A percentile compares a stretch with the other conserved stretches of the same genome.
Conservation (phyloP, 2,797 vertebrate species). For the Pristis pectinata region DNA sequence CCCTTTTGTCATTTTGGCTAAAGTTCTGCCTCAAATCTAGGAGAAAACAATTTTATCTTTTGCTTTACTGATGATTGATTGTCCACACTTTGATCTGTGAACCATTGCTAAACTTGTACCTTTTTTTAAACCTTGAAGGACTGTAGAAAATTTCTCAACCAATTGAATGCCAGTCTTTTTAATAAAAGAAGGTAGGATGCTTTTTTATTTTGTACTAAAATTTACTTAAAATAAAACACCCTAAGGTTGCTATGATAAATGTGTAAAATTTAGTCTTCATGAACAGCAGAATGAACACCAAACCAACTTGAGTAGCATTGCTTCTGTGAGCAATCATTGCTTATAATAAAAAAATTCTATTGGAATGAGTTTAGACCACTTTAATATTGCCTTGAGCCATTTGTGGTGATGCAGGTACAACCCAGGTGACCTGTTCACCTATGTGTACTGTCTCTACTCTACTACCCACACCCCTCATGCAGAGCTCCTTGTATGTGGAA, state of each 20-base stretch:
- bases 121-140: constrained; percentile 62
- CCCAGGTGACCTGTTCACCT: not conserved
- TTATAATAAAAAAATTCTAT: not conserved
- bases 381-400: not conserved
- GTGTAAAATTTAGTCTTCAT: not conserved
- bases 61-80: not conserved
- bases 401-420: not conserved
- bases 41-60: not conserved
- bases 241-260: not conserved
- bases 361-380: not conserved
- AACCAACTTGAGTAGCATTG: not conserved
- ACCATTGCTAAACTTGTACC: not conserved
- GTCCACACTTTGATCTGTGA: not conserved
- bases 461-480: not conserved
- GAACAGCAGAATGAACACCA: not conserved
- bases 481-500: not conserved
- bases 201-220: constrained; percentile 16
- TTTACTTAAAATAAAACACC: not conserved
- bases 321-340: not conserved
- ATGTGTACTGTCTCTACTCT: not conserved
- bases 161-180: constrained; percentile 67
- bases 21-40: not conserved
- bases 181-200: constrained; percentile 63
- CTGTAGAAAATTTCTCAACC: constrained; percentile 80
- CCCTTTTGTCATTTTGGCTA: not conserved